phyloP scores from a whole-genome alignment of 1,140 invertebrate genomes.

The Brachionus manjavacas region DNA sequence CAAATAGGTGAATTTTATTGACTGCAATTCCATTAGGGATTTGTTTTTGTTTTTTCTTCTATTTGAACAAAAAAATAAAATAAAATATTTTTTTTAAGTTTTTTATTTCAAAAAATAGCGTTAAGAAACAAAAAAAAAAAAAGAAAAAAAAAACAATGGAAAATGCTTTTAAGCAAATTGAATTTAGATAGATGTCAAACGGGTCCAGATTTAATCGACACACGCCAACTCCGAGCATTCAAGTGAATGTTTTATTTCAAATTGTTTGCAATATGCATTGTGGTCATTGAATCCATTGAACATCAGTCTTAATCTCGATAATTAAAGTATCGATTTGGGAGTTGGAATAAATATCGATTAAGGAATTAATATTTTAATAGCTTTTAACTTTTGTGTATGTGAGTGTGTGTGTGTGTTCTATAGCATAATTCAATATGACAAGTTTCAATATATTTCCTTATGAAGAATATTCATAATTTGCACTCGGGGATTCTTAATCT shows the following conservation, averaged over 20 bases:
- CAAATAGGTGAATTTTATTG: not conserved
- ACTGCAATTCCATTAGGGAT: not conserved
- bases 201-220: not conserved
- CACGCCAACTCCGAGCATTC: not conserved
- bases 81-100: not conserved
- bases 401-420: not conserved
- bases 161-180: not conserved
- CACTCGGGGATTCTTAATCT: not conserved
- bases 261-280: not conserved
- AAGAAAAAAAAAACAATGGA: too few relatives aligned
- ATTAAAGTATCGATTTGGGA: slow-evolving; percentile 28
- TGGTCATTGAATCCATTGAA: not conserved
- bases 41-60: not conserved
- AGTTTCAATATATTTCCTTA: not conserved
- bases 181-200: not conserved
- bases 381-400: not conserved
- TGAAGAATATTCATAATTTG: not conserved
- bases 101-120: not conserved
- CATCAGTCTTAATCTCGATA: slow-evolving; percentile 21
- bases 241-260: not conserved
- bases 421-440: slow-evolving; percentile 8
- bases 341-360: slow-evolving; percentile 22
- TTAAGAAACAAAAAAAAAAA: too few relatives aligned
- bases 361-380: slow-evolving; percentile 22
- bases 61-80: not conserved